Percentiles rank a stretch among this genome's conserved stretches.
These are phyloP conservation scores for Ciconia nigra DNA, from an alignment of 2,797 vertebrate genomes.

Conservation along the genomic window DNA sequence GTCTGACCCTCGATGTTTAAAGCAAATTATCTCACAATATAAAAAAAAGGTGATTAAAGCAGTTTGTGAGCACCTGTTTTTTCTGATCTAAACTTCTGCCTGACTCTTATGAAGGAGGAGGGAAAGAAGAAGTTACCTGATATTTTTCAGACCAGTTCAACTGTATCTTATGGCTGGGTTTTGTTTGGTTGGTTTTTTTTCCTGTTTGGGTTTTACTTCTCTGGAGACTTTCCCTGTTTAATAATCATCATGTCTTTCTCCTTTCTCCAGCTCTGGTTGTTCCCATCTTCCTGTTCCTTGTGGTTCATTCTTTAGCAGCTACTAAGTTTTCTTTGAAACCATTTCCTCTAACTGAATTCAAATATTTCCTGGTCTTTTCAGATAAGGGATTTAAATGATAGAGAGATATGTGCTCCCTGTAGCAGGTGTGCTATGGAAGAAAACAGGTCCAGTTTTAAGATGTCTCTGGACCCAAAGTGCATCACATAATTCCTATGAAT, in stretches of 20 bases:
- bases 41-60: not conserved
- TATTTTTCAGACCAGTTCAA: not conserved
- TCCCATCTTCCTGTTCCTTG: not conserved
- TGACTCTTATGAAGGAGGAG: not conserved
- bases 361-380: constrained; percentile 27
- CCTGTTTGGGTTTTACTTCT: not conserved
- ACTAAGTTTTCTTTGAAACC: not conserved
- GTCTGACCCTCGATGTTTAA: not conserved
- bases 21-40: not conserved
- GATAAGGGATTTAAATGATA: not conserved
- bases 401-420: not conserved
- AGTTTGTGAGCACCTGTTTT: not conserved
- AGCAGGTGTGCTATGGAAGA: not conserved
- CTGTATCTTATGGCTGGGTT: not conserved
- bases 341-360: constrained; percentile 30
- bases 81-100: not conserved
- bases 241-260: not conserved
- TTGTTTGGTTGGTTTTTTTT: not conserved
- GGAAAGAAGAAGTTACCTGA: not conserved
- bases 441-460: not conserved
- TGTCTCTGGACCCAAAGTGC: not conserved
- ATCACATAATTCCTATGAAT: not conserved
- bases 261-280: not conserved
- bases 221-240: not conserved
- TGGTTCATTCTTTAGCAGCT: constrained; percentile 6